Evolutionary conservation across 2,888 invertebrate genomes (phyloP).

Genomic region (Smittia aterrima): DNA sequence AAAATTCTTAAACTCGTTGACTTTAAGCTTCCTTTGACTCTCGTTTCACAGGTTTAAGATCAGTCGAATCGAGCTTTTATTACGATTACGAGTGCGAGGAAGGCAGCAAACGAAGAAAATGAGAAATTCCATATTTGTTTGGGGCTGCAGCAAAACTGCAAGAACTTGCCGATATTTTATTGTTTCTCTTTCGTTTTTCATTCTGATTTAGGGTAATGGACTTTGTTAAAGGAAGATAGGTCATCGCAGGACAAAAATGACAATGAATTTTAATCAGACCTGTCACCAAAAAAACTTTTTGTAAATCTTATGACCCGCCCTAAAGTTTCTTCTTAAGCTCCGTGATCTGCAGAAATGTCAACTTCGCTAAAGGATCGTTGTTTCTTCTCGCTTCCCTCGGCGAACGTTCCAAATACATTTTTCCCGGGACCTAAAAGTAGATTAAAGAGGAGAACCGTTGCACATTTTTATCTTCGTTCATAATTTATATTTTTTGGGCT

Average conservation of each 20-base stretch:
- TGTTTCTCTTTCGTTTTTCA: neutral
- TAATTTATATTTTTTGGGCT: neutral
- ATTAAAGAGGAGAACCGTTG: too few species aligned
- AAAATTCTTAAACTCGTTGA: neutral
- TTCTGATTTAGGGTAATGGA: neutral
- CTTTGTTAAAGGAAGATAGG: too few species aligned
- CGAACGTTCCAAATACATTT: too few species aligned
- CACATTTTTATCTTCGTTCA: neutral
- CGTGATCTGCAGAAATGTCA: too few species aligned
- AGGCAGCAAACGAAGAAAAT: neutral
- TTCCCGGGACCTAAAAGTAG: too few species aligned
- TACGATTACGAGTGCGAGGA: neutral
- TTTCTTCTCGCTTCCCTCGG: too few species aligned
- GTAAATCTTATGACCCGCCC: too few species aligned
- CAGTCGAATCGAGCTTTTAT: neutral
- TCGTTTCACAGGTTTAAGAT: neutral
- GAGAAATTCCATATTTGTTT: slow-evolving; percentile 8
- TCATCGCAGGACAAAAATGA: too few species aligned
- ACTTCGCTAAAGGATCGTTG: too few species aligned
- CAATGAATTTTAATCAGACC: too few species aligned
- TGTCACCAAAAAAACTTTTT: too few species aligned
- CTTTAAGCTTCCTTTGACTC: neutral
- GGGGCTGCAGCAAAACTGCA: neutral
- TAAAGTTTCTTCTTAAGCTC: too few species aligned
- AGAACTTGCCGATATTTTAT: slow-evolving; percentile 1